Evolutionary conservation across 2,113 vertebrate species (phyloP).

Genomic region (Poeciliopsis turrubarensis): DNA sequence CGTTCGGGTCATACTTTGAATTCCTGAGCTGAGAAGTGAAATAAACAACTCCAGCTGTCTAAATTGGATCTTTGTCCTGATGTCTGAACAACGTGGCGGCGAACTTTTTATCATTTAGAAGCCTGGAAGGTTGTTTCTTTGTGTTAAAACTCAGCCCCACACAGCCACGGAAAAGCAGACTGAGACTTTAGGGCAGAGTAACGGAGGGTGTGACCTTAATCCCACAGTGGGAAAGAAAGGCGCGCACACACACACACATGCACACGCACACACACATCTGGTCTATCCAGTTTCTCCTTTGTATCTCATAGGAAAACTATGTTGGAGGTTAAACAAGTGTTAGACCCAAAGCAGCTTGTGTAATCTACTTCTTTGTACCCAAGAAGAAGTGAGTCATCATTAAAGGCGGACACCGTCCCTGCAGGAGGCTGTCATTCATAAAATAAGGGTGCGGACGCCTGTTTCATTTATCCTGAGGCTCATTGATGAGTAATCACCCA

Average conservation of each 20-base stretch:
- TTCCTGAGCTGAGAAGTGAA: slow-evolving; percentile 1
- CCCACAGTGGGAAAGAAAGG: slow-evolving; percentile 33
- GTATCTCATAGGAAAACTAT: slow-evolving; percentile 40
- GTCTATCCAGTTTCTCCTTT: slow-evolving; percentile 64
- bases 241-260: slow-evolving; percentile 7
- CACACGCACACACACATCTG: slow-evolving; percentile 44
- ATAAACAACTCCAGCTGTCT: slow-evolving; percentile 11
- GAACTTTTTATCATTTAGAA: slow-evolving; percentile 24
- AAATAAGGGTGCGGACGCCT: slow-evolving; percentile 42
- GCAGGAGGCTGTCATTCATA: slow-evolving; percentile 14
- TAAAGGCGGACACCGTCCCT: slow-evolving; percentile 7
- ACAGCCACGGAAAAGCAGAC: slow-evolving; percentile 11
- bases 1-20: slow-evolving; percentile 20
- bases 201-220: slow-evolving; percentile 66
- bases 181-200: slow-evolving; percentile 8
- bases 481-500: slow-evolving; percentile 26
- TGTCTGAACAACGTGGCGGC: slow-evolving; percentile 14
- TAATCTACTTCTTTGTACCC: not conserved
- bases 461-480: slow-evolving; percentile 19
- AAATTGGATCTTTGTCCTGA: slow-evolving; percentile 9
- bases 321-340: slow-evolving; percentile 15
- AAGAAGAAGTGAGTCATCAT: slow-evolving; percentile 36
- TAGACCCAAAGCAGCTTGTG: slow-evolving; percentile 6
- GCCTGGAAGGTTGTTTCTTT: slow-evolving; percentile 8
- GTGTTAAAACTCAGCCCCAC: slow-evolving; percentile 15